Conservation (phyloP, 2,113 vertebrate species). For the Callorhinus ursinus region DNA sequence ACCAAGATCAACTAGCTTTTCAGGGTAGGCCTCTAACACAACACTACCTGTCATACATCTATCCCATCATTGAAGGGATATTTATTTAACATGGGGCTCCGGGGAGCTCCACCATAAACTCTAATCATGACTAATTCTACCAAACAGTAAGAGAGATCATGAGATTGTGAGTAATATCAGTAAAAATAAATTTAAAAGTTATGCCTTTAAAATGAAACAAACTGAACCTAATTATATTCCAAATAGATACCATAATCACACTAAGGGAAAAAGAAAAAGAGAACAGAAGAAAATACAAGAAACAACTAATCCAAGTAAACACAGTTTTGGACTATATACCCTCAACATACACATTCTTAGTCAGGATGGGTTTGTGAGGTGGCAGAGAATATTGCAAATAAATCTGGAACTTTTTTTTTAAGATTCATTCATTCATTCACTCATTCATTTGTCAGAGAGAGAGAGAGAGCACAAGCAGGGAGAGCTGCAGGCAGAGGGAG, state of each 20-base stretch:
- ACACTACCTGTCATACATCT: background rate
- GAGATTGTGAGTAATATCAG: background rate
- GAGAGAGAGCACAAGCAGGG: no score
- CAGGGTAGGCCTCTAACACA: constrained; percentile 19
- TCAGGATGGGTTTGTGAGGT: background rate
- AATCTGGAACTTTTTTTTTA: constrained; percentile 30
- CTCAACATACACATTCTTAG: background rate
- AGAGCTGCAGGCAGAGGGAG: no score
- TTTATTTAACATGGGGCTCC: constrained; percentile 35
- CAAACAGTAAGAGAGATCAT: constrained; percentile 40
- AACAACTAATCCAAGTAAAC: constrained; percentile 53
- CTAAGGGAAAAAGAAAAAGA: constrained; percentile 7
- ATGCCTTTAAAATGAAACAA: constrained; percentile 56
- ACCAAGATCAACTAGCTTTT: constrained; percentile 1
- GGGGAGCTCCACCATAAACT: background rate
- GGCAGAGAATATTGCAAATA: background rate
- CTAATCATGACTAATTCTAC: constrained; percentile 26
- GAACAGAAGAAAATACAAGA: background rate
- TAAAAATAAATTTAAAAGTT: background rate
- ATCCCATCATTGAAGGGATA: background rate
- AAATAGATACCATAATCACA: constrained; percentile 45
- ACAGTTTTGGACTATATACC: background rate
- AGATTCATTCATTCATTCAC: no score
- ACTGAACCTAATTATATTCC: constrained; percentile 49
- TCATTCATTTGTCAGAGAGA: no score